phyloP scores from a whole-genome alignment of 2,113 vertebrate genomes.

The Larimichthys polyactis region DNA sequence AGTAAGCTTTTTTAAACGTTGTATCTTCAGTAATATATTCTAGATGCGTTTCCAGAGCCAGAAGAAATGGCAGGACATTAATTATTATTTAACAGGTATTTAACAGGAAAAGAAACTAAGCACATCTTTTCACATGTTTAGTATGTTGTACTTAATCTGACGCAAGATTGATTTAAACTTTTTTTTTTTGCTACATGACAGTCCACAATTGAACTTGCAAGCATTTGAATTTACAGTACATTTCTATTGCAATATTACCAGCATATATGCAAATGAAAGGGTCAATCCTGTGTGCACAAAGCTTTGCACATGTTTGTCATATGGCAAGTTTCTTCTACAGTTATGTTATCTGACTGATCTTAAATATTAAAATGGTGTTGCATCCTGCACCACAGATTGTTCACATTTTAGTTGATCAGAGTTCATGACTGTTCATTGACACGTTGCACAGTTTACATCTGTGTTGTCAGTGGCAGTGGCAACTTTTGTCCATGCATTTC shows the following conservation, averaged over 20 bases:
- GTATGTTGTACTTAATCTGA: not conserved
- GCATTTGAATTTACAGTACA: not conserved
- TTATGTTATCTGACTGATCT: not conserved
- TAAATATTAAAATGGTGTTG: not conserved
- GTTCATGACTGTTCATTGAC: not conserved
- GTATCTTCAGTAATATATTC: not conserved
- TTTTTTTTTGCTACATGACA: not conserved
- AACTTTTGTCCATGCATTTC: not conserved
- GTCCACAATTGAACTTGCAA: not conserved
- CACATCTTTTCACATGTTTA: not conserved
- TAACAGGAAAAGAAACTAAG: not conserved
- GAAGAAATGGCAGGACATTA: not conserved
- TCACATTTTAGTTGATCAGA: not conserved
- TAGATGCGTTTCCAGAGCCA: not conserved
- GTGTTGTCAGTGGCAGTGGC: not conserved
- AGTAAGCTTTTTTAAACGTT: not conserved
- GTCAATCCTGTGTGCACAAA: not conserved
- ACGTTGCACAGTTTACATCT: not conserved
- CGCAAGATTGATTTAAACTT: not conserved
- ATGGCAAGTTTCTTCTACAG: not conserved
- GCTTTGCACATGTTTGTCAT: not conserved
- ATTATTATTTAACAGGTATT: too few species aligned
- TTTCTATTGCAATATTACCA: not conserved
- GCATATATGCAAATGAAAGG: slow-evolving; percentile 4
- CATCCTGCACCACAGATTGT: not conserved